Evolutionary conservation across 2,888 invertebrate genomes (phyloP).

Genomic region (Drymonia ruficornis): DNA sequence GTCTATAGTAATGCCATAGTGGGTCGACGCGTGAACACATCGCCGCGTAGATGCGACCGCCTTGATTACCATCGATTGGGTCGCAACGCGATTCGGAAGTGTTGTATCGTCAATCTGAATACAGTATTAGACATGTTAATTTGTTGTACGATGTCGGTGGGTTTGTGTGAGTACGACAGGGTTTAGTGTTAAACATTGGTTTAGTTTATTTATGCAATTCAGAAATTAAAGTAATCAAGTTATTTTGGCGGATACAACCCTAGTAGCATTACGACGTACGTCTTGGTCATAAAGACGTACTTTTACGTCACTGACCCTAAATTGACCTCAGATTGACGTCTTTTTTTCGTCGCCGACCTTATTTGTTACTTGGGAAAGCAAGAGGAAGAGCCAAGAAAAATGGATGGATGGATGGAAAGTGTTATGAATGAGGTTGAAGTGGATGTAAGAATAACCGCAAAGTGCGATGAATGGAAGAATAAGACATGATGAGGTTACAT

Average conservation of each 20-base stretch:
- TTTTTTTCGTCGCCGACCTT: too few species aligned
- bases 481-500: too few species aligned
- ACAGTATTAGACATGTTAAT: conserved; percentile 42
- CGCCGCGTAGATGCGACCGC: conserved; percentile 15
- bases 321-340: too few species aligned
- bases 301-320: too few species aligned
- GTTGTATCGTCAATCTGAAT: conserved; percentile 51
- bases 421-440: too few species aligned
- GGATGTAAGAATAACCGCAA: too few species aligned
- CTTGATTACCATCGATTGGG: conserved; percentile 60
- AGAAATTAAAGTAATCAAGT: neutral
- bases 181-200: neutral
- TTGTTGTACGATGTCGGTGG: conserved; percentile 19
- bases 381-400: too few species aligned
- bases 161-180: neutral
- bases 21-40: neutral
- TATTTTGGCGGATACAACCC: neutral
- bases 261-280: too few species aligned
- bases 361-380: too few species aligned
- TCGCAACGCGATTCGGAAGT: conserved; percentile 61
- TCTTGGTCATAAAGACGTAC: too few species aligned
- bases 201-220: neutral
- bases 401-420: too few species aligned
- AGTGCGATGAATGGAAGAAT: too few species aligned
- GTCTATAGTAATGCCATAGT: neutral